Conservation (phyloP, 2,113 vertebrate genomes). For the Tupaia tana region DNA sequence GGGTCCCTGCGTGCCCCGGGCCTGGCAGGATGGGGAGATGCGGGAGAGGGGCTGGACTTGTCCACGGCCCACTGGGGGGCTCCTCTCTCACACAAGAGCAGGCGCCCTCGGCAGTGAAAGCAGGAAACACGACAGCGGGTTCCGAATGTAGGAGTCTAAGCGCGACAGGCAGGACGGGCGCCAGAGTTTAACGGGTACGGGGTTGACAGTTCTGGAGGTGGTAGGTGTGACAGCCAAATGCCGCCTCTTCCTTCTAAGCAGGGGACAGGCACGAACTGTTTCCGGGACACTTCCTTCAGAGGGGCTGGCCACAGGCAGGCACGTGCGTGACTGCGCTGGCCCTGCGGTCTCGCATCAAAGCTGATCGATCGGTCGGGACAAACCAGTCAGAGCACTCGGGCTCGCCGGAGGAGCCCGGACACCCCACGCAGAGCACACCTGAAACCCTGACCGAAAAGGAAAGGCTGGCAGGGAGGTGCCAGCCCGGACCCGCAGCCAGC, state of each 20-base stretch:
- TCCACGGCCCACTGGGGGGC: too few relatives aligned
- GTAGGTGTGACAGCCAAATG: neutral
- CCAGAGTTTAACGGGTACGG: neutral
- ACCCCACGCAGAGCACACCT: neutral
- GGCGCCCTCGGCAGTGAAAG: too few relatives aligned
- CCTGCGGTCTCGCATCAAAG: neutral
- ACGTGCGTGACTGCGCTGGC: neutral
- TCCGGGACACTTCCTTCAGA: neutral
- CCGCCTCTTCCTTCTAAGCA: neutral
- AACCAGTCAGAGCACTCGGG: neutral
- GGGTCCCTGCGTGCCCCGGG: too few relatives aligned
- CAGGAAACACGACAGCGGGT: too few relatives aligned
- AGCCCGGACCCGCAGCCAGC: neutral
- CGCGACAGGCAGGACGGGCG: too few relatives aligned
- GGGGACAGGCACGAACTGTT: neutral
- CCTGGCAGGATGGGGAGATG: too few relatives aligned
- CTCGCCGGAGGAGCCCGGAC: neutral
- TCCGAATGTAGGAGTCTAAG: neutral
- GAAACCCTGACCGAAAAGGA: neutral
- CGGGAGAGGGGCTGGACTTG: too few relatives aligned
- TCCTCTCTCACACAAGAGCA: too few relatives aligned
- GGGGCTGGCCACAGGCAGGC: neutral
- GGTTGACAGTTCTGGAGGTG: neutral
- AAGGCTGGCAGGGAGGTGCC: neutral
- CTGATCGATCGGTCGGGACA: conserved; percentile 1